A percentile compares a stretch with the other conserved stretches of the same genome.
These are phyloP conservation scores for Tonatia bakeri DNA, from an alignment of 2,113 vertebrate genomes.

Conservation along the genomic window DNA sequence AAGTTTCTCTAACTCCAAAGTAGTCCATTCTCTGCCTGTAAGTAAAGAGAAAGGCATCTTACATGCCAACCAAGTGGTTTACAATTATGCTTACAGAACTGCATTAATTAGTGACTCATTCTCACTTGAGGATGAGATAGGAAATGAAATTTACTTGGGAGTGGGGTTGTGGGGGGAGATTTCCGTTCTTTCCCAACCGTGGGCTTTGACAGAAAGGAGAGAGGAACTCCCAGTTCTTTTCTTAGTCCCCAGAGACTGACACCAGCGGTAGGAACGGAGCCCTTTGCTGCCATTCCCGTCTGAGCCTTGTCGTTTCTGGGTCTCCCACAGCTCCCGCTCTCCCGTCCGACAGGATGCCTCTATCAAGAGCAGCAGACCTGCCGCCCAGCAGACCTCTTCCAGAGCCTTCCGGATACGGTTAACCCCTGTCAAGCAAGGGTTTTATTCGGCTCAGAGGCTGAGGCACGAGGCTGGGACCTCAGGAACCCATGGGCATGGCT, in stretches of 20 bases:
- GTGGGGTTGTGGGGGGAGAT: not conserved
- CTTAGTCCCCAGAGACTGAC: not conserved
- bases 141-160: not conserved
- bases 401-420: constrained; percentile 64
- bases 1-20: not conserved
- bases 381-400: constrained; percentile 26
- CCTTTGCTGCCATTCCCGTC: no score
- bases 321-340: constrained; percentile 41
- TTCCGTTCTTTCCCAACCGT: not conserved
- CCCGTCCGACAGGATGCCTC: constrained; percentile 37
- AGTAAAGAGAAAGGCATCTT: not conserved
- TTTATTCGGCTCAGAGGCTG: not conserved
- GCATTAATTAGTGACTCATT: not conserved
- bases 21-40: not conserved
- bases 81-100: not conserved
- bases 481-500: not conserved
- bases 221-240: not conserved
- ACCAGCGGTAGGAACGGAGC: not conserved
- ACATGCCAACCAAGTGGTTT: not conserved
- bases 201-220: not conserved
- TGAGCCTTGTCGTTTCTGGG: not conserved
- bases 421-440: constrained; percentile 25
- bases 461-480: not conserved
- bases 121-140: not conserved
- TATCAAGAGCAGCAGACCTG: constrained; percentile 13